Base-by-base conservation (phyloP, 2,113 vertebrate species). In the Tragelaphus scriptus region DNA sequence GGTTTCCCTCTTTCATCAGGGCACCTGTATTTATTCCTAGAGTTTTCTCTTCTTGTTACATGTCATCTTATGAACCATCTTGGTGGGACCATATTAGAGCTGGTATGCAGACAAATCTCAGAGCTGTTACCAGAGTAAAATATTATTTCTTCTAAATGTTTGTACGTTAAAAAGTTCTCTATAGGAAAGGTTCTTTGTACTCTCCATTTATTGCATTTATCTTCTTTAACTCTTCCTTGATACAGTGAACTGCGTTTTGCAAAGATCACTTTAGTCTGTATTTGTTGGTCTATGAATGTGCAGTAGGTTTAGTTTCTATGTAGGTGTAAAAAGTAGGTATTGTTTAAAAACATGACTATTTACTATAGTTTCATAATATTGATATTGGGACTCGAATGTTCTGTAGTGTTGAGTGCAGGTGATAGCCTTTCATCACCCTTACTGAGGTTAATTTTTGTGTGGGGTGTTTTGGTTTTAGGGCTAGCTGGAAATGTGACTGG, bases 41-140 rank as follows among this genome's bases (percentile, higher is more conserved):
- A 61, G 55, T 68, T 86, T 95, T 91, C 44, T 90, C 40, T 75
- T 97, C 40, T 97, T 25, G 96, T 90, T 68, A 26, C 86, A 26
- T 89, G 36, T 68, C n/a, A n/a, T 92, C 53, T 85, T 96, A 15
- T 80, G 61, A 94, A 79, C n/a, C 25, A 16, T 82, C 8, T 68
- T 85, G 6, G 26, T 88, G 40, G n/a, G 36, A 59, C 40, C 82
- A 3, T 84, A 32, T 77, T 82, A 63, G 36, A 86, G 28, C 49
- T 88, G 44, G 15, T 65, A 26, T 47, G 53, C 13, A 56, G 19
- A 61, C 5, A 40, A 7, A 21, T 63, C 56, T 96, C 90, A 88
- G 56, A 92, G 36, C 85, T 96, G 32, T 90, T 88, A 55, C 6
- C 32, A 90, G 40, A 94, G 17, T 65, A 63, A 85, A 85, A 84